These are phyloP conservation scores for Ectropis crepuscularia DNA, from an alignment of 2,888 invertebrate genomes.

Conservation along the genomic window DNA sequence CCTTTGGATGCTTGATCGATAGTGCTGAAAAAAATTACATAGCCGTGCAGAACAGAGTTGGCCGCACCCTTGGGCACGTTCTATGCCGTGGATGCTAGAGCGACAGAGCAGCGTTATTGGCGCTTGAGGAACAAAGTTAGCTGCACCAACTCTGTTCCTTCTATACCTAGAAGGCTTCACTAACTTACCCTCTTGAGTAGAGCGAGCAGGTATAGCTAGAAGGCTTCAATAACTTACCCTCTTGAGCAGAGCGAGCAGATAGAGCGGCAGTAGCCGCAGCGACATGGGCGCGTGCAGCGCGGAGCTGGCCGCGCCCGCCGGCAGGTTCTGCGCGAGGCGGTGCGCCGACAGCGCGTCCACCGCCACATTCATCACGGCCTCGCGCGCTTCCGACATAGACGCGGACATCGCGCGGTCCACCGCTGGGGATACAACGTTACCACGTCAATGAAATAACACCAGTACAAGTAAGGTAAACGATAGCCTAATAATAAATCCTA, in stretches of 20 bases:
- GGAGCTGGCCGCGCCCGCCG: conserved; percentile 67
- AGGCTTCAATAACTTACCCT: no score
- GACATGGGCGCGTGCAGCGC: conserved; percentile 91
- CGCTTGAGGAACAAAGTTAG: no score
- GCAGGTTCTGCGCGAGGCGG: conserved; percentile 85
- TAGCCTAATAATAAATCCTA: no score
- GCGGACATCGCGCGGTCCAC: conserved; percentile 95
- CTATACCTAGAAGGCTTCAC: conserved; percentile 77
- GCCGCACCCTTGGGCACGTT: no score
- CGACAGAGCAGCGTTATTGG: not conserved
- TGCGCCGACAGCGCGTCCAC: conserved; percentile 89
- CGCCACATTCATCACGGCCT: conserved; percentile 97
- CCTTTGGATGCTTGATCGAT: no score
- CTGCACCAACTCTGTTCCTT: no score
- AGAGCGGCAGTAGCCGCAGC: conserved; percentile 93
- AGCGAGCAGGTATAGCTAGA: conserved; percentile 93
- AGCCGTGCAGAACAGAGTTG: no score
- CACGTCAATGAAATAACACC: not conserved
- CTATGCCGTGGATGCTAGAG: no score
- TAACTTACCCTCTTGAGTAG: conserved; percentile 87
- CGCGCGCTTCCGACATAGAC: conserved; percentile 96
- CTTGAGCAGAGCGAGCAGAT: conserved; percentile 95
- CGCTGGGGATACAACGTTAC: conserved; percentile 80
- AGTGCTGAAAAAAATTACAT: no score
- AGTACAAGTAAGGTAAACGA: not conserved